phyloP scores from a whole-genome alignment of 2,888 invertebrate species.

The Tupiocoris notatus region DNA sequence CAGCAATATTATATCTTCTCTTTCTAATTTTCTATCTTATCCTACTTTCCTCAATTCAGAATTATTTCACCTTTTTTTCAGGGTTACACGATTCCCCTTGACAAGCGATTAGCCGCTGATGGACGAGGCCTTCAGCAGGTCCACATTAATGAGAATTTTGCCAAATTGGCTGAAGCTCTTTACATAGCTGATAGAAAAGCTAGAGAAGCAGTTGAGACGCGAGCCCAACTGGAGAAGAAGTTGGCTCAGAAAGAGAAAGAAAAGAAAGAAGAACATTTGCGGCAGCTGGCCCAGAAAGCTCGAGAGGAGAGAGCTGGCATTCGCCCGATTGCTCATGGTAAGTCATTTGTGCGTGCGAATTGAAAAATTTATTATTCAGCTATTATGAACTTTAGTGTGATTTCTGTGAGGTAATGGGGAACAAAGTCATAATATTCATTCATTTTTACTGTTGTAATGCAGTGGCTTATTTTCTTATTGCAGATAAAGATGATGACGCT shows the following conservation, averaged over 20 bases:
- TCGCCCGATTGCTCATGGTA: conserved; percentile 55
- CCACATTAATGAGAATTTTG: conserved; percentile 99
- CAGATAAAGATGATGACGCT: conserved; percentile 66
- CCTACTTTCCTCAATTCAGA: too few relatives aligned
- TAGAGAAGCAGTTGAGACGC: conserved; percentile 93
- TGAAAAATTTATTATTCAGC: too few relatives aligned
- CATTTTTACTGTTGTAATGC: too few relatives aligned
- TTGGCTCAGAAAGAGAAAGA: conserved; percentile 97
- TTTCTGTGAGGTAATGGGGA: too few relatives aligned
- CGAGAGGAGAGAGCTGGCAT: conserved; percentile 91
- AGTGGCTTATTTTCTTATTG: too few relatives aligned
- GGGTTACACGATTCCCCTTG: conserved; percentile 95
- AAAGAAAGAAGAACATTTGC: conserved; percentile 91
- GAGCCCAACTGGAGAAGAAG: conserved; percentile 93
- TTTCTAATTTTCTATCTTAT: too few relatives aligned
- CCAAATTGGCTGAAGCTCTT: conserved; percentile 94
- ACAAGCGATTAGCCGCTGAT: conserved; percentile 97
- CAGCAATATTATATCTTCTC: too few relatives aligned
- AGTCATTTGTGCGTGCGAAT: too few relatives aligned
- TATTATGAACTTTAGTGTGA: too few relatives aligned
- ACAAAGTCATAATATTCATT: too few relatives aligned
- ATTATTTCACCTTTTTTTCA: too few relatives aligned
- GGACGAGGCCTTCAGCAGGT: conserved; percentile 95
- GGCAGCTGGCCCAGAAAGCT: conserved; percentile 90
- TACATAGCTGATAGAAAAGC: conserved; percentile 95